Base-by-base conservation (phyloP, 2,797 vertebrate genomes). In the Silurus aristotelis region DNA sequence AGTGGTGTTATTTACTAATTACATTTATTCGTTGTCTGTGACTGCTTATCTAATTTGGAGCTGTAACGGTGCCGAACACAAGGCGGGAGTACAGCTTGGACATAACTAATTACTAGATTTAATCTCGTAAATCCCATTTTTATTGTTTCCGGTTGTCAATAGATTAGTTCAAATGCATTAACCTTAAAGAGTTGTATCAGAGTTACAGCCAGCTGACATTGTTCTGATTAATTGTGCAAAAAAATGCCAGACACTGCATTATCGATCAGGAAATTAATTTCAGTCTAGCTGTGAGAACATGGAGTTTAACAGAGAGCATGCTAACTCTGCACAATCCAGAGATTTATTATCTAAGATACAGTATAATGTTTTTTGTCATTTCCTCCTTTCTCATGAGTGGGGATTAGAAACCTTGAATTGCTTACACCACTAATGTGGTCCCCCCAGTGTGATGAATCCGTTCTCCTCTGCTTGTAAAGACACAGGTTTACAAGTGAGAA, bases 181-280 rank as follows among this genome's bases (percentile, higher is more conserved):
- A 77, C 84, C 84, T 71, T 64, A 83, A 19, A 52, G 43, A 87
- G 60, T 81, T 66, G 82, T 88, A 70, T 83, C 61, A 66, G 70
- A 31, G 61, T 61, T 48, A 58, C n/a, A 56, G 68, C 71, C 60
- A 52, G 76, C 80, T 38, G 63, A 71, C 67, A 70, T 55, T 80
- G 61, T 83, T 60, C 81, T 85, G 85, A 85, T 85, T 88, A 87
- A 86, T 91, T 86, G 88, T 56, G 72, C 64, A 85, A 63, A 88
- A 83, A 83, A 17, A 56, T 60, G 63, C 63, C 68, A 64, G 76
- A 60, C 67, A 66, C 91, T 90, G 90, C 87, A 86, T 90, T 94
- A 91, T 91, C 90, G 90, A 94, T 90, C 81, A 90, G 91, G 89
- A 94, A 94, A 94, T 95, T 93, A 87, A 93, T 93, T 93, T 90